Evolutionary conservation across 2,113 vertebrate species (phyloP), one percentile per base, ranked within the genome.

Genomic region (Anolis carolinensis): DNA sequence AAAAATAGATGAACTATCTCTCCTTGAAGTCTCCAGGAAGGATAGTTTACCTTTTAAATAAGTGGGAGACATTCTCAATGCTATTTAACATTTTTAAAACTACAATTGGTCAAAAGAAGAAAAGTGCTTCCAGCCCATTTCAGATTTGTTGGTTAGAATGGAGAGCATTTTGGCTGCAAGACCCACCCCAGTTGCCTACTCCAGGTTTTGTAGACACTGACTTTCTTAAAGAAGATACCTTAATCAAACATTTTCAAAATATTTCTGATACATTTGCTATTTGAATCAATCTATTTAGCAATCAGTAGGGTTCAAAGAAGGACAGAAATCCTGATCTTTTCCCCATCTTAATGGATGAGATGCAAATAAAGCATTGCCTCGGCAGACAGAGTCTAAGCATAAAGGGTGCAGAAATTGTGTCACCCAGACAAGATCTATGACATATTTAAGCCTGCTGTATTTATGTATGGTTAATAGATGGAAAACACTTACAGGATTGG

Each of bases 161-260:
- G 52, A 9, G 14, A 55, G 52, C 9, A 55, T 2, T 13, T 55
- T 55, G 6, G 52, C 52, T 55, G 10, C 52, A 13, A 55, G 52
- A 55, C 52, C 52, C 9, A 55, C 9, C 52, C 14, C 52, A 55
- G 52, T 55, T 55, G 52, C 52, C 52, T 9, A 55, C 52, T 14
- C 14, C 52, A 8, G 21, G 62, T 63, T 16, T 63, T 23, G 20
- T 48, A 8, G 32, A 65, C 36, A 8, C 34, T 65, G 39, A 44
- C 36, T 67, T 70, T 50, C 39, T 44, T 2, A 16, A 62, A 62
- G 13, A 62, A 44, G 39, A 44, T 44, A 44, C 39, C 20, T 62
- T 62, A 16, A 70, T 70, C 44, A 70, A 63, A 71, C n/a, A 50
- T 82, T 30, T 82, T 82, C 34, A 74, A 74, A 83, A 63, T 74